Base-by-base conservation (phyloP, 2,113 vertebrate genomes). In the Ctenomys sociabilis region DNA sequence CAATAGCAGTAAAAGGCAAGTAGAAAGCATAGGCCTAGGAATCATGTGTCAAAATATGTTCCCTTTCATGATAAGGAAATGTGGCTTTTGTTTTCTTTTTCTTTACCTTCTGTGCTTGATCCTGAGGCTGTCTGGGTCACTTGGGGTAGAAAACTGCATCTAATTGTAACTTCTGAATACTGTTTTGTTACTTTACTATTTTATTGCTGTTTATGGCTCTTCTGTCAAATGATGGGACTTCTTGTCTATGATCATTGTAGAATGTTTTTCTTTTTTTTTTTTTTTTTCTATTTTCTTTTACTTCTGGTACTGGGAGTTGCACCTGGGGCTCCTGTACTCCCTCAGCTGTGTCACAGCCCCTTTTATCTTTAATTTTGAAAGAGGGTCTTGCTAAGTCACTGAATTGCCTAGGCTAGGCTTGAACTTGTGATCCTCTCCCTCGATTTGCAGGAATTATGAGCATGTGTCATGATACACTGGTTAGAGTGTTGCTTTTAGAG, bases 21-120 rank as follows among this genome's bases (percentile, higher is more conserved):
- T 3, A 3, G 0, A 54, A 28, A 54, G 32, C 6, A 1, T 1
- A 1, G 37, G 7, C 43, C n/a, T 17, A 70, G 26, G 61, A 9
- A 13, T 0, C 1, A 43, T 54, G 13, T 7, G 35, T 32, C 37
- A 45, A 45, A 9, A 7, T 7, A 5, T 1, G 3, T 30, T 43
- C 24, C 0, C 8, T 35, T 83, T 64, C 54, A 40, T 0, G 32
- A 35, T 0, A 35, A 70, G 21, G 43, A 43, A 70, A 11, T 8
- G 64, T 35, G 0, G 0, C 21, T 75, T 26, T 75, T 5, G 16
- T 16, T 57, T 57, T 57, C 3, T 57, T 57, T 57, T 57, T 57
- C 54, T 57, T 86, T 22, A 2, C 4, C 4, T 61, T 7, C 16
- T 13, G 35, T 21, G 0, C n/a, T 70, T 10, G 8, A 1, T 57